Conservation (phyloP, 2,888 invertebrate species). For the Agonum fuliginosum region DNA sequence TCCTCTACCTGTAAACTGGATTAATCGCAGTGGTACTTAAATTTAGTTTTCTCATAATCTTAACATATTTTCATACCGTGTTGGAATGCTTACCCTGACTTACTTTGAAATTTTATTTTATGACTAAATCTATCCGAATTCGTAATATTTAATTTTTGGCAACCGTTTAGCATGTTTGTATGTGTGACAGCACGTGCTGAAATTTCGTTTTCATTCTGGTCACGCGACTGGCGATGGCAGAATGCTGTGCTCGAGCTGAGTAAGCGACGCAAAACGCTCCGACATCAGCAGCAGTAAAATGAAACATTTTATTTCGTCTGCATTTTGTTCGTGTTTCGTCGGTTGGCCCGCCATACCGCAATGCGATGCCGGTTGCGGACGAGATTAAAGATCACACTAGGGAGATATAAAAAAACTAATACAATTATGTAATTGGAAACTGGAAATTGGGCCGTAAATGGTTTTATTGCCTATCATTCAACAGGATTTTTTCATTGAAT, state of each 20-base stretch:
- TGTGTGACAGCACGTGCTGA: not conserved
- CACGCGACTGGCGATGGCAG: constrained; percentile 3
- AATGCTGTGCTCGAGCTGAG: too few relatives aligned
- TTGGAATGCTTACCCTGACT: not conserved
- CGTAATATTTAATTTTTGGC: constrained; percentile 21
- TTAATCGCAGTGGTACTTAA: too few relatives aligned
- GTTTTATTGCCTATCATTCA: too few relatives aligned
- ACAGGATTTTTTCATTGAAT: too few relatives aligned
- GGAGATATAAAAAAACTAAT: too few relatives aligned
- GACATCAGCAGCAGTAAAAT: not conserved
- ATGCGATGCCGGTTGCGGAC: constrained; percentile 12
- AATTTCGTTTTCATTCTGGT: constrained; percentile 30
- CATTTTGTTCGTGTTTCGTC: constrained; percentile 7
- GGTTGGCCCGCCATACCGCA: not conserved
- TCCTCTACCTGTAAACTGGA: too few relatives aligned
- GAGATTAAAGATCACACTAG: too few relatives aligned
- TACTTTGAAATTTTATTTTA: not conserved
- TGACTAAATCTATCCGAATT: not conserved
- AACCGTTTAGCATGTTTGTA: not conserved
- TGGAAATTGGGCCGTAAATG: too few relatives aligned
- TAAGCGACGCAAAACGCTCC: too few relatives aligned
- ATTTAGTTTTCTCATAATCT: too few relatives aligned
- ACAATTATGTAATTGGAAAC: too few relatives aligned
- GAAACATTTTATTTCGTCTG: constrained; percentile 23
- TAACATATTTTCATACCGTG: too few relatives aligned